Evolutionary conservation across 1,140 invertebrate genomes (phyloP).

Genomic region (Cydia fagiglandana): DNA sequence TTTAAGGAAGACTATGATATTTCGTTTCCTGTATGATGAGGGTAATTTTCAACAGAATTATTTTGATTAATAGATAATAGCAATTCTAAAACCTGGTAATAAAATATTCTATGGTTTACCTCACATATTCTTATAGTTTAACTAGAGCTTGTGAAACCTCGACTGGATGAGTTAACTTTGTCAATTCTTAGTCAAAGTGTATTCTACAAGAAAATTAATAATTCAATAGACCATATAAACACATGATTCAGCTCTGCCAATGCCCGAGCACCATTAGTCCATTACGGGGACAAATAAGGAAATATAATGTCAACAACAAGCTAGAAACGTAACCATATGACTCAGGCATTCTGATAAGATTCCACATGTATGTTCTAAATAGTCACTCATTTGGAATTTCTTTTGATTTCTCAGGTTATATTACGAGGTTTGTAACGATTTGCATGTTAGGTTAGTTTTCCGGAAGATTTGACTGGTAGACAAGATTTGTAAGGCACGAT

Average conservation of each 20-base stretch:
- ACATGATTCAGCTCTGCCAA: slow-evolving; percentile 8
- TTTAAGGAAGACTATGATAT: no score
- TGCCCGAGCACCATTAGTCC: not conserved
- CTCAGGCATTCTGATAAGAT: slow-evolving; percentile 28
- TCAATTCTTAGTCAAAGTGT: not conserved
- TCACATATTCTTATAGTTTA: no score
- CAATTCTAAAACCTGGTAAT: no score
- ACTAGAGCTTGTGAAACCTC: no score
- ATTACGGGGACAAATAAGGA: slow-evolving; percentile 30
- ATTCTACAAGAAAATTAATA: not conserved
- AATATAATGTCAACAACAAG: slow-evolving; percentile 15
- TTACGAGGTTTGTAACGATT: not conserved
- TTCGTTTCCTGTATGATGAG: no score
- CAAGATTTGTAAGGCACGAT: not conserved
- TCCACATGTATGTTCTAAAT: not conserved
- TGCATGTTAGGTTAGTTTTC: not conserved
- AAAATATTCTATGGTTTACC: no score
- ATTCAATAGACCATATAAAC: not conserved
- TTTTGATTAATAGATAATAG: no score
- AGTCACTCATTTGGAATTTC: not conserved
- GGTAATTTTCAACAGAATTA: no score
- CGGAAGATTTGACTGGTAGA: not conserved
- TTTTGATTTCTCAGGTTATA: not conserved
- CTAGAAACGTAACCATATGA: slow-evolving; percentile 20
- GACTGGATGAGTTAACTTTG: no score